Percentiles rank a stretch among this genome's conserved stretches.
Evolutionary conservation across 2,888 invertebrate species (phyloP).

Genomic region (Synanthedon vespiformis): DNA sequence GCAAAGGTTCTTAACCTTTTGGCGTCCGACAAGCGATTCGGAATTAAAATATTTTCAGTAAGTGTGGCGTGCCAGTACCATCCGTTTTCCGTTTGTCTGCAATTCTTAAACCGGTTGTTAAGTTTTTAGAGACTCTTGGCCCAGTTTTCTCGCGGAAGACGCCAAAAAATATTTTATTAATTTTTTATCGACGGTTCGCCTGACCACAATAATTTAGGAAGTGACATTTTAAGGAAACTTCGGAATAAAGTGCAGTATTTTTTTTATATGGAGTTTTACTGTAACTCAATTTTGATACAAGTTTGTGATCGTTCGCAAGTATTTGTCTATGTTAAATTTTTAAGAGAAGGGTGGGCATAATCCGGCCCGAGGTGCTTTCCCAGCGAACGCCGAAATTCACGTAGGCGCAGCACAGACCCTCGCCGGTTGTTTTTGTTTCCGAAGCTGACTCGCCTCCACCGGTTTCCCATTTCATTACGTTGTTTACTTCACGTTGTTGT

Average conservation of each 20-base stretch:
- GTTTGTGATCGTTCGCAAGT: too few relatives aligned
- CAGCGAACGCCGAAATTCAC: constrained; percentile 34
- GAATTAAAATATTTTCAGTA: not conserved
- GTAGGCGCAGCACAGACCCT: constrained; percentile 13
- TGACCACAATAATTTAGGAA: not conserved
- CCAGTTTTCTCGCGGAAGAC: not conserved
- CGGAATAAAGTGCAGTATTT: too few relatives aligned
- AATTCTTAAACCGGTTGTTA: not conserved
- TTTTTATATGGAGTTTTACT: too few relatives aligned
- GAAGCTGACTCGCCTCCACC: constrained; percentile 18
- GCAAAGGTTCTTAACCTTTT: not conserved
- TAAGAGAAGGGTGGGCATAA: constrained; percentile 45
- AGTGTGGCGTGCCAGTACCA: not conserved
- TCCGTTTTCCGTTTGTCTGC: not conserved
- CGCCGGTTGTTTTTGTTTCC: constrained; percentile 37
- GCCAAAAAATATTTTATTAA: not conserved
- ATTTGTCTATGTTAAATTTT: not conserved
- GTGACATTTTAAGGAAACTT: too few relatives aligned
- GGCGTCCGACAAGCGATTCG: not conserved
- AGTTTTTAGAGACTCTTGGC: not conserved
- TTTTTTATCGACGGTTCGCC: not conserved
- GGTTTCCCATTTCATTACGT: constrained; percentile 27
- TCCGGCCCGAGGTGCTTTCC: constrained; percentile 28
- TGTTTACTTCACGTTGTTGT: constrained; percentile 1
- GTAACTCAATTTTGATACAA: too few relatives aligned